Base-by-base conservation (phyloP, 2,888 invertebrate genomes). In the Rotaria magnacalcarata region DNA sequence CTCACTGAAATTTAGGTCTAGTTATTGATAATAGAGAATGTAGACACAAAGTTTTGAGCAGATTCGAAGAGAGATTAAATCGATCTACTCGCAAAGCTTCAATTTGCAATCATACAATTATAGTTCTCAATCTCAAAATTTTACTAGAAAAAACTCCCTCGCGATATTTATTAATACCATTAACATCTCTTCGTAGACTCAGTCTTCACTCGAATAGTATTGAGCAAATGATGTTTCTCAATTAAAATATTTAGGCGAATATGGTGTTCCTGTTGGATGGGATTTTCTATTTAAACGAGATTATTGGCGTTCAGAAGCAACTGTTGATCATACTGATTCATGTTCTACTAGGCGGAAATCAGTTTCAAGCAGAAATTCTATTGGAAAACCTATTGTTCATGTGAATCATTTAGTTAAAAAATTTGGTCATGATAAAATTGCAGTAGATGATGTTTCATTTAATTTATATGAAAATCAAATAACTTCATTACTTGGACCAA, bases 261-360 rank as follows among this genome's bases (percentile, higher is more conserved):
- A 89, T 88, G 91, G 91, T 56, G 87, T 91, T 85, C 90, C 91
- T 0, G 89, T 90, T 87, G 91, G 90, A 0, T 91, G 90, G 90
- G 91, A 91, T 88, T 91, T 91, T 88, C 90, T 90, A 8, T 89
- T 90, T 87, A 90, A 90, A 34, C 88, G 88, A 86, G 27, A 85
- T 41, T 89, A 88, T 85, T 89, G 89, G 89, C 34, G 34, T 67
- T 19, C 67, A 7, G 34, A 67, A 16, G 19, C 0, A 16, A 4
- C 6, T 41, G 16, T 16, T 34, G 0, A 19, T 67, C 16, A 34
- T 19, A n/a, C 4, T 3, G 0, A 3, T 34, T 2, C 34, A 34
- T 34, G 34, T 34, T 34, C 34, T 34, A 34, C 34, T 34, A 34
- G 34, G 2, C 34, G 34, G 34, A 34, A 34, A 14, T 19, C 67